These are phyloP conservation scores for Callosobruchus maculatus DNA, from an alignment of 2,888 invertebrate species.

Conservation along the genomic window DNA sequence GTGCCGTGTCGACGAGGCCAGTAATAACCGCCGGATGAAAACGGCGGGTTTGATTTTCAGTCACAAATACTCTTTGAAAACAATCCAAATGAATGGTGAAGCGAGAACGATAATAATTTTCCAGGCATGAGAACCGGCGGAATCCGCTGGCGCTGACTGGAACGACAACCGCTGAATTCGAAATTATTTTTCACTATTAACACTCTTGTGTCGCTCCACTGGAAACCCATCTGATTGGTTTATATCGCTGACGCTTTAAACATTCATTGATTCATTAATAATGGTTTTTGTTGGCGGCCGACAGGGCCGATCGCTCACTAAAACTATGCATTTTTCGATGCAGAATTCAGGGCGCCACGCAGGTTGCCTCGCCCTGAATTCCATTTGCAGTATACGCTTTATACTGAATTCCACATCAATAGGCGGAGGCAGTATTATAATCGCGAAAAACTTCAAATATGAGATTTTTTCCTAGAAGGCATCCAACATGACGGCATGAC, in stretches of 20 bases:
- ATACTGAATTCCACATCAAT: not conserved
- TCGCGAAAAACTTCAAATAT: too few species aligned
- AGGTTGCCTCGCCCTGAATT: not conserved
- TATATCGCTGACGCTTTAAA: not conserved
- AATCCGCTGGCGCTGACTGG: not conserved
- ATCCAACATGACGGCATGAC: too few species aligned
- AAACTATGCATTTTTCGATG: not conserved
- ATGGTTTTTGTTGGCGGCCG: not conserved
- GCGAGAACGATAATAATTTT: not conserved
- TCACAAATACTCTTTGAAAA: not conserved
- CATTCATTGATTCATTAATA: not conserved
- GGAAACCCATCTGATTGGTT: not conserved
- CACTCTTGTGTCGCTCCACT: not conserved
- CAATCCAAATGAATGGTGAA: not conserved
- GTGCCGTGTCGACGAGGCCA: not conserved
- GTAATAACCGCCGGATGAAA: not conserved
- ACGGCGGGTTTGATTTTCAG: not conserved
- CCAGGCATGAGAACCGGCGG: not conserved
- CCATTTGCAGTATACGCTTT: not conserved
- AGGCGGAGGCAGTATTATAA: too few species aligned
- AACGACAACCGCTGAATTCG: not conserved
- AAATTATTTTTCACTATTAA: not conserved
- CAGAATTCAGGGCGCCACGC: not conserved
- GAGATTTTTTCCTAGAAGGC: too few species aligned
- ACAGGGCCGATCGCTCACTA: not conserved